Conservation (phyloP, 2,113 vertebrate genomes). For the Vidua macroura region DNA sequence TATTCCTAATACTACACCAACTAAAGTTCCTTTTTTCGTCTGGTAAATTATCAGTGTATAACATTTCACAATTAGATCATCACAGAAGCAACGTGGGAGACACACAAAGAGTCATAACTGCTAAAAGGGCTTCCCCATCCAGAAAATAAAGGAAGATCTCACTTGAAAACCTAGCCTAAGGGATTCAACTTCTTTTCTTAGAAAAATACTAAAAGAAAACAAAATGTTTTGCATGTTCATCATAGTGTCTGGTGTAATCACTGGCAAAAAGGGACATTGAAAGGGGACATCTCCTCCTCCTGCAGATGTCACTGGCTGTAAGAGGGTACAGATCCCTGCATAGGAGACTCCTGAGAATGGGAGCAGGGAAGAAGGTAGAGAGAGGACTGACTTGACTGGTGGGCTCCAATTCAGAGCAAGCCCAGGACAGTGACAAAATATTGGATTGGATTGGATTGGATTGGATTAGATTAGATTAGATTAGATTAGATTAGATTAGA, state of each 20-base stretch:
- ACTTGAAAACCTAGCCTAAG: neutral
- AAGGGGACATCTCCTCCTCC: neutral
- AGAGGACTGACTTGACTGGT: neutral
- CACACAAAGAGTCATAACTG: neutral
- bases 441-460: neutral
- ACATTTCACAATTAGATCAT: neutral
- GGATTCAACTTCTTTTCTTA: neutral
- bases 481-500: neutral
- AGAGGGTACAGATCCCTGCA: neutral
- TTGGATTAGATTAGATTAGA: neutral
- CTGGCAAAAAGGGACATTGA: neutral
- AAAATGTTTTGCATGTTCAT: neutral
- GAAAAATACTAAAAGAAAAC: neutral
- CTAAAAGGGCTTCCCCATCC: neutral
- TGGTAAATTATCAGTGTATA: neutral
- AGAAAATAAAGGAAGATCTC: neutral
- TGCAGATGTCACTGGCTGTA: neutral
- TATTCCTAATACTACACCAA: neutral
- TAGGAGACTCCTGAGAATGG: accelerated
- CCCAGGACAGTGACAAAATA: neutral
- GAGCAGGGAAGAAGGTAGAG: neutral
- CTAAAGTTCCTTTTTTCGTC: neutral
- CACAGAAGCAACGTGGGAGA: neutral
- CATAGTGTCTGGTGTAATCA: neutral
- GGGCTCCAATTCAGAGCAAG: neutral